Base-by-base conservation (phyloP, 2,888 invertebrate genomes). In the Mystacides longicornis region DNA sequence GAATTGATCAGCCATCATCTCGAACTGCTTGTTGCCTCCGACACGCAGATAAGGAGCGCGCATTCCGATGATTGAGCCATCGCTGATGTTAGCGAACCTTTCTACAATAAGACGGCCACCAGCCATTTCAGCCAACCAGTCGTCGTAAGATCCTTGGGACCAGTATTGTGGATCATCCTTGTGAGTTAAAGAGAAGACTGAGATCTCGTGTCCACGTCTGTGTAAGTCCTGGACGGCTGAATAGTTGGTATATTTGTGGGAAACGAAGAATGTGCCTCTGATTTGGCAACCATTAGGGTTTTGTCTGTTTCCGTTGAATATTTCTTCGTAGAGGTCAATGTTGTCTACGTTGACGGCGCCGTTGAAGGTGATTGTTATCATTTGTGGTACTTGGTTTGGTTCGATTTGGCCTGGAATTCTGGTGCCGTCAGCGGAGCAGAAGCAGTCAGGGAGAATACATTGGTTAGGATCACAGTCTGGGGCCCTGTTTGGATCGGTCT, bases 1-100 rank as follows among this genome's bases (percentile, higher is more conserved):
- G 75, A 89, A 92, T 69, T 94, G 91, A 71, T 94, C 93, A 54
- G 89, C 86, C 94, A 96, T 94, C 93, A 95, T 95, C 73, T 93
- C 90, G 70, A 95, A 96, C 76, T 94, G 93, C 66, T 86, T 92
- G 78, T 94, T 93, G 60, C 95, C 94, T 60, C 95, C 94, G 0
- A 93, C 91, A 52, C 93, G 81, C 52, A 93, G 77, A 68, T 92
- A 93, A 3, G 93, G 93, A 1, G 93, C 93, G 42, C 93, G 83
- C 63, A 92, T 79, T 16, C 91, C 92, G 64, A 93, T 90, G 62
- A 94, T 89, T 3, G 92, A 89, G 45, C 91, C 91, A 68, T 94
- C 93, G 52, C 91, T 89, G 64, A 94, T 91, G 71, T 94, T 94
- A 54, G 93, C 89, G 68, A 93, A 94, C 63, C 91, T 82, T 73